Conservation (phyloP, 2,888 invertebrate genomes). For the Lasioglossum pauxillum region DNA sequence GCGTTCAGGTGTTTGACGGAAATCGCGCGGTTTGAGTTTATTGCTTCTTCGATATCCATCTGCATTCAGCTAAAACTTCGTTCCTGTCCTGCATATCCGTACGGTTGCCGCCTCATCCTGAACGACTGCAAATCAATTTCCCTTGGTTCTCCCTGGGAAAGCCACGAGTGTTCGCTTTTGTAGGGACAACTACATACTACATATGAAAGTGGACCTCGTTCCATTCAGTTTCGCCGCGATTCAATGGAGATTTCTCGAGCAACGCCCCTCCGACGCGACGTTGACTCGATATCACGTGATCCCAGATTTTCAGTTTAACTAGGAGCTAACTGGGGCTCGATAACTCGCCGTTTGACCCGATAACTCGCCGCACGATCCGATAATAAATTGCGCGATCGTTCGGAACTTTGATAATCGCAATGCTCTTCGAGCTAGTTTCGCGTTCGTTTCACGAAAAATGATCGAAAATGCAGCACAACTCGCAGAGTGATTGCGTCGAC, state of each 20-base stretch:
- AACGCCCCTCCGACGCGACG: not conserved
- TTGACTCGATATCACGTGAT: not conserved
- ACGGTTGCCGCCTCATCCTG: too few species aligned
- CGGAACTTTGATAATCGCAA: not conserved
- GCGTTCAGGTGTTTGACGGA: too few species aligned
- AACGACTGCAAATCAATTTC: too few species aligned
- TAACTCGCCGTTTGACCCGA: not conserved
- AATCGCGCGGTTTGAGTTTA: too few species aligned
- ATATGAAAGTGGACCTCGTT: constrained; percentile 31
- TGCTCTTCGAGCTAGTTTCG: not conserved
- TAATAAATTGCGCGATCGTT: not conserved
- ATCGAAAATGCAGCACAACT: not conserved
- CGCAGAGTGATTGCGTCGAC: not conserved
- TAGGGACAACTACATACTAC: not conserved
- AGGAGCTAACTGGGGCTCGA: not conserved
- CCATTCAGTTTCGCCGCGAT: constrained; percentile 51
- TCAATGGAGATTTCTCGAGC: constrained; percentile 38
- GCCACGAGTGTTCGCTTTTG: constrained; percentile 41
- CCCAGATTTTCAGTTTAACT: not conserved
- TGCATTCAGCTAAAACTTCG: too few species aligned
- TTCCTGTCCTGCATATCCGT: too few species aligned
- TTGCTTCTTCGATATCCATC: too few species aligned
- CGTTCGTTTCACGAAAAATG: not conserved
- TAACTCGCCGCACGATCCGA: not conserved
- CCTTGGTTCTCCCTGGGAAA: constrained; percentile 36